Evolutionary conservation across 2,888 invertebrate species (phyloP).

Genomic region (Cephus pulcher): DNA sequence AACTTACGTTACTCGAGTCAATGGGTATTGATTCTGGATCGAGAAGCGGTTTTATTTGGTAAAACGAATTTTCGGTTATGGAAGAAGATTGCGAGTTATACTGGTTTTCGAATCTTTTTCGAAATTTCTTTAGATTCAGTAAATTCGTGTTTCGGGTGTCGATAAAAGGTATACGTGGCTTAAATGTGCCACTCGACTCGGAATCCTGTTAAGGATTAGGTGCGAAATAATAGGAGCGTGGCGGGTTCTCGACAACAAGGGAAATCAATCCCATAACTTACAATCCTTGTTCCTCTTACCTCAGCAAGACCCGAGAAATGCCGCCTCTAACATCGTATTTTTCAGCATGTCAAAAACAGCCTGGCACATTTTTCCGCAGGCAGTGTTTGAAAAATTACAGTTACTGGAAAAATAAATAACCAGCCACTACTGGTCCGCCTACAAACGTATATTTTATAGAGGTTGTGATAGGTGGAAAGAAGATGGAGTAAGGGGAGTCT

Average conservation of each 20-base stretch:
- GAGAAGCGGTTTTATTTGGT: background rate
- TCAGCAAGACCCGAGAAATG: conserved; percentile 41
- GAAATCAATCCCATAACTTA: conserved; percentile 49
- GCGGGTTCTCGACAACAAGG: conserved; percentile 35
- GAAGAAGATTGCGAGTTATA: background rate
- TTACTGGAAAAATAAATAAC: conserved; percentile 61
- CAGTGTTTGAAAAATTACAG: conserved; percentile 60
- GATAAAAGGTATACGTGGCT: background rate
- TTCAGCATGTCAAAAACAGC: conserved; percentile 60
- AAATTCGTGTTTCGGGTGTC: background rate
- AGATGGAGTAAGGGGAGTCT: conserved; percentile 24
- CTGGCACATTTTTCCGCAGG: conserved; percentile 58
- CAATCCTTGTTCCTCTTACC: conserved; percentile 39
- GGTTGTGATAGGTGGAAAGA: conserved; percentile 25
- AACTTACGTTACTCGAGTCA: background rate
- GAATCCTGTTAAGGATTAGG: conserved; percentile 23
- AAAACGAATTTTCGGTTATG: background rate
- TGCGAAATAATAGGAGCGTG: conserved; percentile 29
- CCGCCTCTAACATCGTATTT: conserved; percentile 50
- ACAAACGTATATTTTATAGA: conserved; percentile 52
- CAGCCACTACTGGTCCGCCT: conserved; percentile 44
- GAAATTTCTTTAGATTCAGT: background rate
- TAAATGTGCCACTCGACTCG: background rate
- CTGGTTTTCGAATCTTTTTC: background rate
- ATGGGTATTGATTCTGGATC: background rate